Base-by-base conservation (phyloP, 2,797 vertebrate genomes). In the Trematomus bernacchii region DNA sequence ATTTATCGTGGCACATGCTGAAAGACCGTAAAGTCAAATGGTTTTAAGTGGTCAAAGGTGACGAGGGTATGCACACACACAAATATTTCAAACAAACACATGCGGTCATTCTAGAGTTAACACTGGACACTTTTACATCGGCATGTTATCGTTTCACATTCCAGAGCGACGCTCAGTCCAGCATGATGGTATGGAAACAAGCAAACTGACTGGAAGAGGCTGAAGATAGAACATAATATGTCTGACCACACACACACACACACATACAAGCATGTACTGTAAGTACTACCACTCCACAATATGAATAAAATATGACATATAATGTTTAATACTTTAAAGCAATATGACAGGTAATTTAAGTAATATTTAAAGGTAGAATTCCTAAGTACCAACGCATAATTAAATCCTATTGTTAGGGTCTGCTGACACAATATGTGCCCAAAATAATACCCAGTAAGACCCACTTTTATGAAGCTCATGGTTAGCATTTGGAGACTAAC, bases 131-230 rank as follows among this genome's bases (percentile, higher is more conserved):
- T 53, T 48, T 54, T 9, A 52, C 52, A 23, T 16, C 3, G 10
- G 15, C 33, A 9, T 77, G 65, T 61, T 73, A 55, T 77, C 43
- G 8, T 55, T 65, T 60, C 54, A 66, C 60, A 73, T 73, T 65
- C 70, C 69, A 40, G 21, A 66, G 57, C 19, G 11, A 55, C 50
- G 6, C 42, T 50, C 43, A 7, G 52, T 43, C 30, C 1, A 15
- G 54, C 18, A 10, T 23, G 59, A 50, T 16, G 23, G 44, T 14
- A 19, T 18, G 60, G 59, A 73, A 73, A 73, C 69, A 37, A 6
- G 23, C 12, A 53, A 55, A 65, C 67, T 53, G 65, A 52, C 65
- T 18, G 33, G 13, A 1, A 14, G 37, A 23, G 51, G 70, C 76
- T 57, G 23, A 15, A 68, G 59, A 67, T 18, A 55, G 55, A 57